Conservation (phyloP, 2,113 vertebrate genomes). For the Perca fluviatilis region DNA sequence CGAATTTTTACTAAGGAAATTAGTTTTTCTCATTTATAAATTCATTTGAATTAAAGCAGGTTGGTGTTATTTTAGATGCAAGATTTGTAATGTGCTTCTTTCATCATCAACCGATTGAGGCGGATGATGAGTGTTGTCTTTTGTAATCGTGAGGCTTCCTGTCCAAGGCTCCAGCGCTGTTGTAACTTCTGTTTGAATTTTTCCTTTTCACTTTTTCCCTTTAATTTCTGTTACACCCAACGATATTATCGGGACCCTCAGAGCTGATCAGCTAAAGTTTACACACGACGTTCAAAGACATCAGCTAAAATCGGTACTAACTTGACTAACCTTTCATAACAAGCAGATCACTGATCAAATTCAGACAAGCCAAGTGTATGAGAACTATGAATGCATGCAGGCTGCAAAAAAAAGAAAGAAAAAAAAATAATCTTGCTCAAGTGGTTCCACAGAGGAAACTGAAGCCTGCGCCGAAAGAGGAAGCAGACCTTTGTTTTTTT, state of each 20-base stretch:
- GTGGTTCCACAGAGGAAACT: conserved; percentile 56
- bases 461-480: conserved; percentile 57
- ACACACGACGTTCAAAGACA: background rate
- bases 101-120: background rate
- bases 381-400: background rate
- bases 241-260: background rate
- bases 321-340: background rate
- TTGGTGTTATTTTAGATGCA: background rate
- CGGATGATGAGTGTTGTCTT: background rate
- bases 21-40: no score
- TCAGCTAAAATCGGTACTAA: background rate
- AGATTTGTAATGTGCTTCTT: background rate
- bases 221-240: background rate
- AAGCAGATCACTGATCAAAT: background rate
- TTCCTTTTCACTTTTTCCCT: background rate
- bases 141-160: conserved; percentile 10
- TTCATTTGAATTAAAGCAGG: background rate
- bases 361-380: background rate
- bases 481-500: conserved; percentile 38
- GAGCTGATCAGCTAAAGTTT: background rate
- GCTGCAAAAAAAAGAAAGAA: background rate
- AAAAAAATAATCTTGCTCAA: conserved; percentile 29
- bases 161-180: background rate
- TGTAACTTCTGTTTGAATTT: background rate
- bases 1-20: background rate